Conservation (phyloP, 2,113 vertebrate species). For the Pterocles orientalis region DNA sequence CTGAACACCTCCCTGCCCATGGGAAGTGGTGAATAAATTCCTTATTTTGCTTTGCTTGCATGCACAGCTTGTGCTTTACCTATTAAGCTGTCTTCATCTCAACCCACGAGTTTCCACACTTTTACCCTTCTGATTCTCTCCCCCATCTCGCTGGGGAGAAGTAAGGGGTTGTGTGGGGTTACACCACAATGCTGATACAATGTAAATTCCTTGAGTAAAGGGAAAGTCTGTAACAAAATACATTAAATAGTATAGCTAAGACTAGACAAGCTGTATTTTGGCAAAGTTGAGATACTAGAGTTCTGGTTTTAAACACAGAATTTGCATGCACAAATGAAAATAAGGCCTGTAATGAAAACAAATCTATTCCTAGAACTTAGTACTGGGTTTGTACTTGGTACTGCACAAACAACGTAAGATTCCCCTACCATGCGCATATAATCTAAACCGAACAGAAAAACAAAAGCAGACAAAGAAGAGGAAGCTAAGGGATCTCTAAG, state of each 20-base stretch:
- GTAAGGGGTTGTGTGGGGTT: neutral
- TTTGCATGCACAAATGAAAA: neutral
- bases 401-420: neutral
- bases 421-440: fast-evolving
- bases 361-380: neutral
- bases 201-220: neutral
- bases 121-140: neutral
- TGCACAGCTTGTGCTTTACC: fast-evolving
- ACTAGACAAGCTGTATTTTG: neutral
- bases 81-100: neutral
- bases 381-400: neutral
- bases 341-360: neutral
- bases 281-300: neutral
- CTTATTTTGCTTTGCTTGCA: neutral
- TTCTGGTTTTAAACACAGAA: neutral
- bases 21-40: neutral
- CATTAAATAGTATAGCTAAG: neutral
- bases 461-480: neutral
- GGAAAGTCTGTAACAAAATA: neutral
- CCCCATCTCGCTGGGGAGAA: neutral
- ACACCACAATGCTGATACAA: neutral
- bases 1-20: neutral
- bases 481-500: neutral
- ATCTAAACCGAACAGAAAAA: neutral
- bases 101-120: neutral